Evolutionary conservation across 37 sponge, comb jelly and placozoan genomes (phyloP), one percentile per base, ranked within the genome.

Genomic region (Theonella swinhoei): DNA sequence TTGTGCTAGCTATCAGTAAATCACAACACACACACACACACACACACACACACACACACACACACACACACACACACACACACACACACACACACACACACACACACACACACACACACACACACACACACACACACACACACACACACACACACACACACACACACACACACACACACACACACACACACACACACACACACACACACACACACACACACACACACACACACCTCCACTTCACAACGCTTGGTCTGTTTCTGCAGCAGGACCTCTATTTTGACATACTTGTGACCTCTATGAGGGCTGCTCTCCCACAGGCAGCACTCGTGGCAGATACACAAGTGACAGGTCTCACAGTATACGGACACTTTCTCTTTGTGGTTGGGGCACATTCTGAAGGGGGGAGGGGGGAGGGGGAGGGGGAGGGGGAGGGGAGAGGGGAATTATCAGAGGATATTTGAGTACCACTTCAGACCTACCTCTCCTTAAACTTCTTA

Each of bases 271-370:
- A 73, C 83, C 70, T 20, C 24, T 63, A 82, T 28, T 40, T 35
- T 33, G 38, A 66, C 70, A 66, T 22, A 65, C 70, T 37, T 39
- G 37, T 65, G 63, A 1, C 39, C 54, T 9, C 34, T 11, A 66
- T 33, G 63, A 23, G 63, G 31, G 66, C 54, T 47, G 54, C 54
- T 47, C 14, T 47, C 47, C 83, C 82, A 97, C 28, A 97, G 73
- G 0, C 88, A 94, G 78, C 97, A 97, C 76, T 84, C 68, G 60
- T 86, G 83, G 70, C 97, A 97, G 76, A 94, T 90, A 68, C 88
- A 91, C 25, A 30, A 69, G 38, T 72, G 58, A 41, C 97, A 97
- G 0, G 92, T 91, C 38, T 80, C 82, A 65, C 97, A 97, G 75
- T 87, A 97, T 67, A 97, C 93, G 40, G 70, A 83, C 70, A 94